phyloP scores from a whole-genome alignment of 1,140 invertebrate genomes.

The Mactra quadrangularis region DNA sequence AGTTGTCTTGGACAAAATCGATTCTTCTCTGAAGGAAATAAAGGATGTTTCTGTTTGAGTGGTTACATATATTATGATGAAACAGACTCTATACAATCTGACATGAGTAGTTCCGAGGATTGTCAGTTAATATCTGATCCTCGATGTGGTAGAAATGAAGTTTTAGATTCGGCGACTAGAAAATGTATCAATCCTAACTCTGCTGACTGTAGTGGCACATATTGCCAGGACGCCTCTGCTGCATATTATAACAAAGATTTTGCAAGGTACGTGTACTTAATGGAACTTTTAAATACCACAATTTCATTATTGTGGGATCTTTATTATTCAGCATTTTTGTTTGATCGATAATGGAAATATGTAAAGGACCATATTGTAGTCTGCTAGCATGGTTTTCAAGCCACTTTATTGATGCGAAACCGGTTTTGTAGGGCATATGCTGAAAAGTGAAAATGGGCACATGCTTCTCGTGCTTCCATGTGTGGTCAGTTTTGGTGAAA shows the following conservation, averaged over 20 bases:
- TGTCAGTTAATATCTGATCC: conserved; percentile 78
- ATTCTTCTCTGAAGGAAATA: conserved; percentile 75
- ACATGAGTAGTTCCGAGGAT: conserved; percentile 72
- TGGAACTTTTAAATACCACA: too few relatives aligned
- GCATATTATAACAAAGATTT: conserved; percentile 55
- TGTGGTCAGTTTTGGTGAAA: background rate
- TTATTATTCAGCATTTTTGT: too few relatives aligned
- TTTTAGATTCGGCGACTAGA: conserved; percentile 64
- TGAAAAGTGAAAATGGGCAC: too few relatives aligned
- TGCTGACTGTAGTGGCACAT: conserved; percentile 69
- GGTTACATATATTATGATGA: conserved; percentile 81
- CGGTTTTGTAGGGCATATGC: too few relatives aligned
- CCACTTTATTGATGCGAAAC: too few relatives aligned
- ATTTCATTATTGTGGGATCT: too few relatives aligned
- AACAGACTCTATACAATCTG: conserved; percentile 62
- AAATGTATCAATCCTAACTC: conserved; percentile 66
- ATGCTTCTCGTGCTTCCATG: too few relatives aligned
- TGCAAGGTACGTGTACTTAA: conserved; percentile 77
- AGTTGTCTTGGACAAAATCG: conserved; percentile 77
- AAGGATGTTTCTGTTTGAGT: conserved; percentile 74
- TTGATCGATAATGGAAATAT: too few relatives aligned
- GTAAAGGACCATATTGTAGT: too few relatives aligned
- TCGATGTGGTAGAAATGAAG: conserved; percentile 71
- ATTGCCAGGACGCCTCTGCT: conserved; percentile 58
- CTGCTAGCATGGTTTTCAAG: too few relatives aligned